phyloP scores from a whole-genome alignment of 2,113 vertebrate genomes.

The Aphyosemion australe region DNA sequence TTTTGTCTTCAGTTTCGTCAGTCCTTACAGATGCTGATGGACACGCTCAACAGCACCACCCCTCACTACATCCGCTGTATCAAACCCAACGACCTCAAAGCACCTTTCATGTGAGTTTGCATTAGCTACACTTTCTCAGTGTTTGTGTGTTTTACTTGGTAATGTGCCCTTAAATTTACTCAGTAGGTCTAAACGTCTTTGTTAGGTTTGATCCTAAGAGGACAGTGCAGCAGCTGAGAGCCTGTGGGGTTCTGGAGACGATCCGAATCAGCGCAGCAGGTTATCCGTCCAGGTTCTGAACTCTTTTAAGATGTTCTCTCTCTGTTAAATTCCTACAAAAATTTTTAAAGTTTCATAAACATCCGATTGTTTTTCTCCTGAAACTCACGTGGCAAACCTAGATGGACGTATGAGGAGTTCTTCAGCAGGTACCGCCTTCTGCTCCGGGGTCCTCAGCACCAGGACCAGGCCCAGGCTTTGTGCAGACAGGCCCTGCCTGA shows the following conservation, averaged over 20 bases:
- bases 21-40: slow-evolving; percentile 80
- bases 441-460: slow-evolving; percentile 44
- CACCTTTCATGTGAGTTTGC: slow-evolving; percentile 74
- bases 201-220: slow-evolving; percentile 81
- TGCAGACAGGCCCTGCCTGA: slow-evolving; percentile 67
- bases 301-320: too few species aligned
- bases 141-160: neutral
- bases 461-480: slow-evolving; percentile 30
- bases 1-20: slow-evolving; percentile 76
- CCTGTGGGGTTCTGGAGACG: slow-evolving; percentile 84
- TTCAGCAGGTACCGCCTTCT: slow-evolving; percentile 77
- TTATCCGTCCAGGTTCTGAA: slow-evolving; percentile 78
- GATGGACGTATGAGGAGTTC: slow-evolving; percentile 81
- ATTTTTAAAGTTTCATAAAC: too few species aligned
- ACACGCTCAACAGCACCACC: slow-evolving; percentile 78
- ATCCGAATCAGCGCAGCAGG: slow-evolving; percentile 84
- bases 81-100: slow-evolving; percentile 84
- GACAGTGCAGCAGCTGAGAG: slow-evolving; percentile 82
- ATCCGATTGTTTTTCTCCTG: too few species aligned
- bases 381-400: slow-evolving; percentile 20
- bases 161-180: neutral
- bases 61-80: slow-evolving; percentile 86
- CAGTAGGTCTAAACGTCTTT: neutral
- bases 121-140: neutral
- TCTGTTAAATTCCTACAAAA: too few species aligned